These are phyloP conservation scores for Temnothorax rugatulus DNA, from an alignment of 2,888 invertebrate genomes.

Conservation along the genomic window DNA sequence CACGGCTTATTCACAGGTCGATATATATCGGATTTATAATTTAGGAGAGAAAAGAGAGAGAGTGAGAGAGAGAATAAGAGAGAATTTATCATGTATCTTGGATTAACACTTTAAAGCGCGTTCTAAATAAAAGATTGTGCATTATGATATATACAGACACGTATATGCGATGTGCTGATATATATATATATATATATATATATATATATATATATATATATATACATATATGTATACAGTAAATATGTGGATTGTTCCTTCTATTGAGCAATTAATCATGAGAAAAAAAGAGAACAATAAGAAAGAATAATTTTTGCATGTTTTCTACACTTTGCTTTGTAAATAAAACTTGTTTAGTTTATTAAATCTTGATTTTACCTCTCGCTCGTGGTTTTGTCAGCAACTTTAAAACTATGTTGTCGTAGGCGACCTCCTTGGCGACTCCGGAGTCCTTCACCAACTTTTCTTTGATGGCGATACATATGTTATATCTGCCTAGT, in stretches of 20 bases:
- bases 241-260: background rate
- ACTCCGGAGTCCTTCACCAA: constrained; percentile 98
- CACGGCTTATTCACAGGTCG: constrained; percentile 17
- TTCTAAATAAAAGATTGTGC: background rate
- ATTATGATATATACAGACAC: background rate
- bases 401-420: constrained; percentile 94
- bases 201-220: too few relatives aligned
- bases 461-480: constrained; percentile 97
- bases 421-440: constrained; percentile 94
- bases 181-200: background rate
- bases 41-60: constrained; percentile 9
- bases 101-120: background rate
- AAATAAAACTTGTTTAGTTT: background rate
- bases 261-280: background rate
- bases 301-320: background rate
- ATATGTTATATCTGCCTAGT: constrained; percentile 93
- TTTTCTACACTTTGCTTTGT: background rate
- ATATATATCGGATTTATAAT: background rate
- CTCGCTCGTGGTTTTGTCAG: constrained; percentile 95
- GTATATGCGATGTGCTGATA: background rate
- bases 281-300: background rate
- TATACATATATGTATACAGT: background rate
- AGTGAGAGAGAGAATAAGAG: background rate
- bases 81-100: constrained; percentile 5
- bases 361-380: constrained; percentile 89